These are phyloP conservation scores for Okapia johnstoni DNA, from an alignment of 2,113 vertebrate genomes.

Conservation along the genomic window DNA sequence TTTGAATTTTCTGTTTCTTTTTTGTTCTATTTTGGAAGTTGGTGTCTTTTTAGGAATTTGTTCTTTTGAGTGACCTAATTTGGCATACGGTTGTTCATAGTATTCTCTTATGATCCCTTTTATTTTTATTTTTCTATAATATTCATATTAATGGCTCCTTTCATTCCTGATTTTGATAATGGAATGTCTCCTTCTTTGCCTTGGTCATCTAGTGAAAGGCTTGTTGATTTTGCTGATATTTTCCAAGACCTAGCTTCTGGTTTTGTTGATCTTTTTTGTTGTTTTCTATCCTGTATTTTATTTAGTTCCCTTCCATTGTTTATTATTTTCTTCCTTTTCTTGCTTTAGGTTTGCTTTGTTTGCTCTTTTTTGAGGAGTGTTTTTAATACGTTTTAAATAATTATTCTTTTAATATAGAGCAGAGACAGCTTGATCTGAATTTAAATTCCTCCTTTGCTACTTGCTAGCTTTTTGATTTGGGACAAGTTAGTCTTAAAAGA, in stretches of 20 bases:
- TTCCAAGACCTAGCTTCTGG: not conserved
- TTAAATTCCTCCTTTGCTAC: conserved; percentile 6
- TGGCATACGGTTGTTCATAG: not conserved
- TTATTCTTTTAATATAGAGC: not conserved
- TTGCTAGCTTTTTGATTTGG: not conserved
- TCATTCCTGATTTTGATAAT: not conserved
- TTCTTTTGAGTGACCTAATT: not conserved
- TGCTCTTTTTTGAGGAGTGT: not conserved
- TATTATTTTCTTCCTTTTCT: conserved; percentile 25
- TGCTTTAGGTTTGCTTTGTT: not conserved
- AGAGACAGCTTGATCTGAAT: not conserved
- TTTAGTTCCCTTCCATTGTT: not conserved
- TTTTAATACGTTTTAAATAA: not conserved
- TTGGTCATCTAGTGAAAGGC: not conserved
- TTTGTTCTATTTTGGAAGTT: not conserved
- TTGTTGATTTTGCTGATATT: not conserved
- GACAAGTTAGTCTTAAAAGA: conserved; percentile 1
- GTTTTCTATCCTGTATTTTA: not conserved
- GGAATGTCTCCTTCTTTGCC: not conserved
- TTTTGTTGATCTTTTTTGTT: not conserved
- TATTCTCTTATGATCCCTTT: not conserved
- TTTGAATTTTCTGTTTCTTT: not conserved
- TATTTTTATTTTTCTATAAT: not conserved
- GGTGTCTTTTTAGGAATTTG: not conserved
- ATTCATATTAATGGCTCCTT: not conserved